These are phyloP conservation scores for Ganaspis brasiliensis DNA, from an alignment of 2,888 invertebrate species.

Conservation along the genomic window DNA sequence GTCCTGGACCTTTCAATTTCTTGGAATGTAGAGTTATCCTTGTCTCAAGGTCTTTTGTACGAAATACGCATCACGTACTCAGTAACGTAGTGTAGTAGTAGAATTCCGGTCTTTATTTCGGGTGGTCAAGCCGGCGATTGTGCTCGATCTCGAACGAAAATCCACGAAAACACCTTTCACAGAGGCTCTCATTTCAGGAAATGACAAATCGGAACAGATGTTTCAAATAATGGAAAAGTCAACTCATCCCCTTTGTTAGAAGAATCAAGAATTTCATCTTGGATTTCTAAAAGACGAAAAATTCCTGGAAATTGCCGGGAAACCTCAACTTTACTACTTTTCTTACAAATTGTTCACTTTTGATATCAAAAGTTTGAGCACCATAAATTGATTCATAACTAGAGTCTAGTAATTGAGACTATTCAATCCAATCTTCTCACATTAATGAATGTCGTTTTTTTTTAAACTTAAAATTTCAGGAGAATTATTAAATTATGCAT, in stretches of 20 bases:
- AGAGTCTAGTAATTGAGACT: too few relatives aligned
- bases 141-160: neutral
- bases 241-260: neutral
- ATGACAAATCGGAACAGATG: neutral
- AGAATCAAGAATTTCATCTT: neutral
- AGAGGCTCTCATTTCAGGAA: slow-evolving; percentile 14
- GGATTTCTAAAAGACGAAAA: neutral
- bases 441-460: too few relatives aligned
- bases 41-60: slow-evolving; percentile 12
- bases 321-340: neutral
- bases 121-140: too few relatives aligned
- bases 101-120: slow-evolving; percentile 6
- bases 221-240: neutral
- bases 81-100: neutral
- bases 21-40: slow-evolving; percentile 1
- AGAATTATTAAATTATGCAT: too few relatives aligned
- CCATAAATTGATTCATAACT: slow-evolving; percentile 14
- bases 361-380: neutral
- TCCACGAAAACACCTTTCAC: slow-evolving; percentile 1
- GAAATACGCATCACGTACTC: slow-evolving; percentile 6
- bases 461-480: too few relatives aligned
- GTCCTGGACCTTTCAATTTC: neutral
- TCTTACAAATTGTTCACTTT: neutral
- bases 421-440: too few relatives aligned
- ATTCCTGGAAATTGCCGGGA: neutral